A percentile compares a stretch with the other conserved stretches of the same genome.
These are phyloP conservation scores for Cephus pulcher DNA, from an alignment of 2,888 invertebrate genomes.

Conservation along the genomic window DNA sequence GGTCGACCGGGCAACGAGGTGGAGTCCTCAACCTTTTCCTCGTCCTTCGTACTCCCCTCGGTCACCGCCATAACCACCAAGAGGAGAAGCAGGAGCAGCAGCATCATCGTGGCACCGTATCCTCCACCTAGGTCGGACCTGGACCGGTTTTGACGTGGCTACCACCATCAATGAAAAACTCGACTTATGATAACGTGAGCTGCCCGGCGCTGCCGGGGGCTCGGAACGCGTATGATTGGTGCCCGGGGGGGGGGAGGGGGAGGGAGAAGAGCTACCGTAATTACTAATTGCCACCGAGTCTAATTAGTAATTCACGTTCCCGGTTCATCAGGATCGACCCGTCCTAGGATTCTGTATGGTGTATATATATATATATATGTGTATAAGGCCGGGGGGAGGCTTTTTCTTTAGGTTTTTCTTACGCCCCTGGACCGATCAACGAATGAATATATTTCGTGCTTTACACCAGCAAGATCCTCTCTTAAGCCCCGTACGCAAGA, in stretches of 20 bases:
- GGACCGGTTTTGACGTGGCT: slow-evolving; percentile 55
- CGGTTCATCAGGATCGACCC: slow-evolving; percentile 22
- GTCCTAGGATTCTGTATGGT: slow-evolving; percentile 8
- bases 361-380: not conserved
- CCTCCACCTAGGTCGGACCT: slow-evolving; percentile 33
- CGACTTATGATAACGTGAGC: slow-evolving; percentile 53
- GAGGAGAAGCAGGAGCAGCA: not conserved
- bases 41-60: slow-evolving; percentile 4
- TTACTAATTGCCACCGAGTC: slow-evolving; percentile 59
- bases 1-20: slow-evolving; percentile 26
- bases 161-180: slow-evolving; percentile 61
- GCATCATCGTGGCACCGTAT: slow-evolving; percentile 13
- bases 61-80: slow-evolving; percentile 14
- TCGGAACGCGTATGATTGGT: slow-evolving; percentile 29
- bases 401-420: slow-evolving; percentile 10
- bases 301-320: slow-evolving; percentile 54
- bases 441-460: not conserved
- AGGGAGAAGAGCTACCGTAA: slow-evolving; percentile 47
- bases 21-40: slow-evolving; percentile 20
- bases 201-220: slow-evolving; percentile 16
- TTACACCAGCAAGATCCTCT: not conserved
- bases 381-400: slow-evolving; percentile 7
- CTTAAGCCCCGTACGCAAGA: slow-evolving; percentile 15
- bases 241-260: slow-evolving; percentile 10
- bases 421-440: not conserved